phyloP scores from a whole-genome alignment of 1,140 invertebrate genomes.

The Sogatella furcifera region DNA sequence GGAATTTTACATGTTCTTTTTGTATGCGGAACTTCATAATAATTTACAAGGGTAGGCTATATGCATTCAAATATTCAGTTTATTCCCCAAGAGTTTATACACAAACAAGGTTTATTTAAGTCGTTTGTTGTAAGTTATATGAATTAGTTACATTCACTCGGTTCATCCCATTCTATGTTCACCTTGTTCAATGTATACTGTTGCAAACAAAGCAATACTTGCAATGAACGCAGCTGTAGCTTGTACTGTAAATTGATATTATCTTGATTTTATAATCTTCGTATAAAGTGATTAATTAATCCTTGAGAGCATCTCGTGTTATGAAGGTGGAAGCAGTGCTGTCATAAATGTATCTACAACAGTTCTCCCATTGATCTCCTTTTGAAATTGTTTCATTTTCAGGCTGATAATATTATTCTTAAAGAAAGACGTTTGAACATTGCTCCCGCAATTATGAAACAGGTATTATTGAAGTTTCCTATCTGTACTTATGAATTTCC shows the following conservation, averaged over 20 bases:
- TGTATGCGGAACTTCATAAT: too few species aligned
- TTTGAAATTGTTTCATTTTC: slow-evolving; percentile 26
- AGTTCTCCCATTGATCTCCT: neutral
- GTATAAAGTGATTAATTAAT: neutral
- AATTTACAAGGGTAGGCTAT: too few species aligned
- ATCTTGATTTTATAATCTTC: too few species aligned
- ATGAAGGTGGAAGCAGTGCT: neutral
- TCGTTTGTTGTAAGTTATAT: too few species aligned
- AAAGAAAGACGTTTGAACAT: slow-evolving; percentile 78
- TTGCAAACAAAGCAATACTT: neutral
- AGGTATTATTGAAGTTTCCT: slow-evolving; percentile 35
- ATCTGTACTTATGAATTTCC: too few species aligned
- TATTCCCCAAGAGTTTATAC: too few species aligned
- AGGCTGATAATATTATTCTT: slow-evolving; percentile 62
- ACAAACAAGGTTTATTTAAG: too few species aligned
- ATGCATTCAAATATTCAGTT: too few species aligned
- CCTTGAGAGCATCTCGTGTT: neutral
- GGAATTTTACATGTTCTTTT: too few species aligned
- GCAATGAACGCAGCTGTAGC: too few species aligned
- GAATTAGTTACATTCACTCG: too few species aligned
- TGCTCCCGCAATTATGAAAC: slow-evolving; percentile 82
- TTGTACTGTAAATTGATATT: too few species aligned
- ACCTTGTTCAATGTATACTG: neutral
- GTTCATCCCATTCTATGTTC: neutral
- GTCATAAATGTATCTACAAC: neutral